These are phyloP conservation scores for Pemphigus obesinymphae DNA, from an alignment of 1,140 invertebrate genomes.

Conservation along the genomic window DNA sequence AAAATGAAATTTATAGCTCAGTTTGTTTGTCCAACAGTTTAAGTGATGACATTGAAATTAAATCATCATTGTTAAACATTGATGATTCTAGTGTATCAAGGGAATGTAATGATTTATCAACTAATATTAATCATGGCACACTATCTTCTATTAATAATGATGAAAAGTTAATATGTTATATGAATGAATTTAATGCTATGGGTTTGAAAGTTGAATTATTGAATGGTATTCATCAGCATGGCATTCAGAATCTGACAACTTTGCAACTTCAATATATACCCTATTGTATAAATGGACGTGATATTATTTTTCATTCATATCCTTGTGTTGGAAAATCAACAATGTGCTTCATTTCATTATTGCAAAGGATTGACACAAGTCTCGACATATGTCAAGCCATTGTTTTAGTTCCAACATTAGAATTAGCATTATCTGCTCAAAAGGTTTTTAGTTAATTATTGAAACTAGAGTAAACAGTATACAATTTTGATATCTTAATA, in stretches of 20 bases:
- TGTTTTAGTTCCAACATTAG: conserved; percentile 65
- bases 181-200: not conserved
- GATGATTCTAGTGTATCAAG: not conserved
- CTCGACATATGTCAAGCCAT: conserved; percentile 61
- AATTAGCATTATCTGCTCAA: conserved; percentile 63
- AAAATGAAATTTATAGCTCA: not conserved
- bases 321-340: conserved; percentile 24
- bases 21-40: not conserved
- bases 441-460: not conserved
- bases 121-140: not conserved
- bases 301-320: conserved; percentile 7
- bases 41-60: not conserved
- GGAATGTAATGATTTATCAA: not conserved
- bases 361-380: conserved; percentile 52
- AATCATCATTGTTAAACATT: not conserved
- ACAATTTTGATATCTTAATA: not conserved
- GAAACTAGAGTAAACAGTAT: not conserved
- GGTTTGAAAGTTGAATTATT: not conserved
- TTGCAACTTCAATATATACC: not conserved
- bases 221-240: not conserved
- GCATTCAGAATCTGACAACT: not conserved
- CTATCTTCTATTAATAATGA: not conserved
- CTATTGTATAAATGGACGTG: not conserved
- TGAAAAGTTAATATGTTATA: not conserved
- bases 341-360: conserved; percentile 9